Percentiles rank a stretch among this genome's conserved stretches.
phyloP scores from a whole-genome alignment of 2,113 vertebrate genomes.

The Neodontobutis hainanensis region DNA sequence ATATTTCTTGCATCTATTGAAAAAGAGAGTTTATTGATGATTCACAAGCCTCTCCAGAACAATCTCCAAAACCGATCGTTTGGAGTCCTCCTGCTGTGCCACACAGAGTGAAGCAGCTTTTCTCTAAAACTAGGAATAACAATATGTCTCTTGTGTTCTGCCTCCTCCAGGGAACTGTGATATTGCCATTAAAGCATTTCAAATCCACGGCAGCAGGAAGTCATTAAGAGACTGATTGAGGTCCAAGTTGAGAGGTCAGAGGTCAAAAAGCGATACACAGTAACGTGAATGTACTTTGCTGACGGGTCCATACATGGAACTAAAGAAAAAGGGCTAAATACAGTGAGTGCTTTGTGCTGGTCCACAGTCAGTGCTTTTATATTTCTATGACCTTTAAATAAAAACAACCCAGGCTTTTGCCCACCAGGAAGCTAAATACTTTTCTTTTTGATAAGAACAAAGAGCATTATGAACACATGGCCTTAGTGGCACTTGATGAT shows the following conservation, averaged over 20 bases:
- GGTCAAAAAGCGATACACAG: conserved; percentile 48
- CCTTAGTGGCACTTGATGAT: too few relatives aligned
- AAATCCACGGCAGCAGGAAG: conserved; percentile 43
- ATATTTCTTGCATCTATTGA: not conserved
- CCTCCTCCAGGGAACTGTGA: conserved; percentile 15
- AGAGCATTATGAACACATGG: conserved; percentile 24
- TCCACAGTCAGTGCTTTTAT: conserved; percentile 19
- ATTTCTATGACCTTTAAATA: conserved; percentile 17
- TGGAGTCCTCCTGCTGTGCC: too few relatives aligned
- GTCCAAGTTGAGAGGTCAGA: conserved; percentile 39
- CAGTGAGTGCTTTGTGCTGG: conserved; percentile 12
- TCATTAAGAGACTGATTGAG: conserved; percentile 41
- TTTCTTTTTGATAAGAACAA: conserved; percentile 10
- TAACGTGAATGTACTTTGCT: conserved; percentile 35
- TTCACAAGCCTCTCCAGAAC: not conserved
- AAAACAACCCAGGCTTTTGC: not conserved
- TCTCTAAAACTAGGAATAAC: not conserved
- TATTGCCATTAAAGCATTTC: conserved; percentile 44
- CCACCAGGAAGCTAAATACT: not conserved
- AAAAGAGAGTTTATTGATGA: not conserved
- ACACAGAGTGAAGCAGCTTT: too few relatives aligned
- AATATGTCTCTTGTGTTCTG: conserved; percentile 18
- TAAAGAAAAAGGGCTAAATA: conserved; percentile 4
- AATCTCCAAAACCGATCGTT: not conserved
- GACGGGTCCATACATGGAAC: conserved; percentile 28